Percentiles rank a stretch among this genome's conserved stretches.
Evolutionary conservation across 2,888 invertebrate species (phyloP).

Genomic region (Geotrupes spiniger): DNA sequence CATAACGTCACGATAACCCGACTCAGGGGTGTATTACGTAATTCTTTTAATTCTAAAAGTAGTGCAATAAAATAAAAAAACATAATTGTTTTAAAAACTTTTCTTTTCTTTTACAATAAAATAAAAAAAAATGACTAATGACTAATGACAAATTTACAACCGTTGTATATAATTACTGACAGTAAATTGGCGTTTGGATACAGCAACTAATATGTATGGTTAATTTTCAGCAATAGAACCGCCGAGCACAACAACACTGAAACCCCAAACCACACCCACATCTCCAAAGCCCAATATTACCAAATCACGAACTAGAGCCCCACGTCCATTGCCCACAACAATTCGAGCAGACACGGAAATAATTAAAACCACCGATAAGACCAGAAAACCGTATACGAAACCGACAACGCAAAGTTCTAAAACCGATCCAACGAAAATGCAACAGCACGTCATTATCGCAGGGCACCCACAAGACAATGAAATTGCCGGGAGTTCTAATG

Average conservation of each 20-base stretch:
- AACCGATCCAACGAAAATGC: constrained; percentile 26
- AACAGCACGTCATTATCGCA: constrained; percentile 30
- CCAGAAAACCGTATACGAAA: constrained; percentile 38
- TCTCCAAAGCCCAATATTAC: constrained; percentile 41
- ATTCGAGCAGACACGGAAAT: constrained; percentile 46
- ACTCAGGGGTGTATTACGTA: too few species aligned
- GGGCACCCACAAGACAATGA: constrained; percentile 81
- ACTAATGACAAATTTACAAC: too few species aligned
- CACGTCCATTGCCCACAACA: constrained; percentile 47
- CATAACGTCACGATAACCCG: too few species aligned
- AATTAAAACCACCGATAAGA: constrained; percentile 38
- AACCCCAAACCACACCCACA: constrained; percentile 32
- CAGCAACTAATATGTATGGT: too few species aligned
- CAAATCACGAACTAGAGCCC: constrained; percentile 41
- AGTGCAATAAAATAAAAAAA: too few species aligned
- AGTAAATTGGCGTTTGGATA: too few species aligned
- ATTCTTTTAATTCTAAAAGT: too few species aligned
- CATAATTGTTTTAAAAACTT: too few species aligned
- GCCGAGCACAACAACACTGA: constrained; percentile 10
- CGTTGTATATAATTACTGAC: too few species aligned
- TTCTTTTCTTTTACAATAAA: too few species aligned
- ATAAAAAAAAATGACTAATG: too few species aligned
- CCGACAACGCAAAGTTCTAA: constrained; percentile 31
- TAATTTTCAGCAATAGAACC: constrained; percentile 14
- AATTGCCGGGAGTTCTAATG: constrained; percentile 53